phyloP scores from a whole-genome alignment of 2,888 invertebrate genomes.

The Galeruca laticollis region DNA sequence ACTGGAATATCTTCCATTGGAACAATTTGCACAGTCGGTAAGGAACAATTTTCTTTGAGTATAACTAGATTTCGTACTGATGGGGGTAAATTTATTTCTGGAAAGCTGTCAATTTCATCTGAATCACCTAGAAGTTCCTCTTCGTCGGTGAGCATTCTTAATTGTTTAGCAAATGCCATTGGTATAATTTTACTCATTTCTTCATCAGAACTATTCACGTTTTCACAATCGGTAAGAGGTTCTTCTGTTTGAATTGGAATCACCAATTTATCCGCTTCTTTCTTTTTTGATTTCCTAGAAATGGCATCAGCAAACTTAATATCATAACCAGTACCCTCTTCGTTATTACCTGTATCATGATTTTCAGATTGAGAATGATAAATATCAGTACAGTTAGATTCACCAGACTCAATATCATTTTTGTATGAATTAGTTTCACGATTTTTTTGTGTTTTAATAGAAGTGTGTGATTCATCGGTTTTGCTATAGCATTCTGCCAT shows the following conservation, averaged over 20 bases:
- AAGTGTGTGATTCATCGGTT: slow-evolving; percentile 46
- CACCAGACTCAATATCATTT: slow-evolving; percentile 26
- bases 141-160: slow-evolving; percentile 47
- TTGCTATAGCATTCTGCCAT: slow-evolving; percentile 51
- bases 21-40: slow-evolving; percentile 67
- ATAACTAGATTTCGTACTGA: slow-evolving; percentile 67
- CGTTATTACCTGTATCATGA: slow-evolving; percentile 35
- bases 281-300: slow-evolving; percentile 4
- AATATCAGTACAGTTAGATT: slow-evolving; percentile 52
- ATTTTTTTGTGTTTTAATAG: slow-evolving; percentile 30
- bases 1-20: slow-evolving; percentile 59
- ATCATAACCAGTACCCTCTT: slow-evolving; percentile 10
- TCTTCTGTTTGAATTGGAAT: slow-evolving; percentile 54
- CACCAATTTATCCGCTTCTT: slow-evolving; percentile 15
- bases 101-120: slow-evolving; percentile 44
- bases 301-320: slow-evolving; percentile 19
- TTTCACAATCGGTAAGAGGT: slow-evolving; percentile 67
- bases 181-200: slow-evolving; percentile 60
- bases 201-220: slow-evolving; percentile 63
- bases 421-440: slow-evolving; percentile 23
- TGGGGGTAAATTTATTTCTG: slow-evolving; percentile 62
- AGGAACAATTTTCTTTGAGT: slow-evolving; percentile 52
- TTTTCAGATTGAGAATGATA: slow-evolving; percentile 46
- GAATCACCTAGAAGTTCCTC: slow-evolving; percentile 52
- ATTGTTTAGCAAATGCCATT: slow-evolving; percentile 59